Conservation (phyloP, 92 coral and sea anemone species). For the Porites evermanni region DNA sequence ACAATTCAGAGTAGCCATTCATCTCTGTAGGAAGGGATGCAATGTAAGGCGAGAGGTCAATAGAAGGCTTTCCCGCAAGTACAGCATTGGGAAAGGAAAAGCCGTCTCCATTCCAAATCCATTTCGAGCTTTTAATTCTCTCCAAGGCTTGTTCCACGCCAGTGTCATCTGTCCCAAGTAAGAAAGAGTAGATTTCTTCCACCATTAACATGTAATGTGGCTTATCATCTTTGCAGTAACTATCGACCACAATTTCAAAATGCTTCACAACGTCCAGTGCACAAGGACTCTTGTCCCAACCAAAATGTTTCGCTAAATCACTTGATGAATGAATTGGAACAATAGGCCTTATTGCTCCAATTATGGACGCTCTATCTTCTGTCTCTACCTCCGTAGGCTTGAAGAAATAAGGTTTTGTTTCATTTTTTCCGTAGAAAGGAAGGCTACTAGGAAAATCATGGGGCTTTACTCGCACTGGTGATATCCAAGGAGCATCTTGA, state of each 20-base stretch:
- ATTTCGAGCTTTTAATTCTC: slow-evolving; percentile 8
- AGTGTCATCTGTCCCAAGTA: not conserved
- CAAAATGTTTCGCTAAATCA: slow-evolving; percentile 44
- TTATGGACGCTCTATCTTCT: slow-evolving; percentile 13
- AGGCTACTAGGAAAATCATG: slow-evolving; percentile 18
- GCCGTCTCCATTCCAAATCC: slow-evolving; percentile 92
- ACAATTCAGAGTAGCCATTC: slow-evolving; percentile 26
- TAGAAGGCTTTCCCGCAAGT: slow-evolving; percentile 39
- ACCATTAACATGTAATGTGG: slow-evolving; percentile 49
- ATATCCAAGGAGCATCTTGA: slow-evolving; percentile 56
- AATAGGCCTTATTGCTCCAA: slow-evolving; percentile 65
- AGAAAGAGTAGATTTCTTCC: slow-evolving; percentile 49
- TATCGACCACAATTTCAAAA: slow-evolving; percentile 44
- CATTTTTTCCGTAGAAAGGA: slow-evolving; percentile 10
- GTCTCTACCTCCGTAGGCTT: slow-evolving; percentile 62
- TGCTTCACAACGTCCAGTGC: slow-evolving; percentile 52
- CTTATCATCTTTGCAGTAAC: slow-evolving; percentile 61
- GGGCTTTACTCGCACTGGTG: slow-evolving; percentile 48
- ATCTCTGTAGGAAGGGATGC: slow-evolving; percentile 63
- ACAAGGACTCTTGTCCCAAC: slow-evolving; percentile 62
- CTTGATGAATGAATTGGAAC: slow-evolving; percentile 4
- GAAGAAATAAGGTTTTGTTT: slow-evolving; percentile 19
- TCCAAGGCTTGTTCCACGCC: not conserved
- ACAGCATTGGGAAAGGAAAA: slow-evolving; percentile 65
- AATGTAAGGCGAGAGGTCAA: slow-evolving; percentile 76